Evolutionary conservation across 2,113 vertebrate species (phyloP), one percentile per base, ranked within the genome.

Genomic region (Spheniscus mendiculus): DNA sequence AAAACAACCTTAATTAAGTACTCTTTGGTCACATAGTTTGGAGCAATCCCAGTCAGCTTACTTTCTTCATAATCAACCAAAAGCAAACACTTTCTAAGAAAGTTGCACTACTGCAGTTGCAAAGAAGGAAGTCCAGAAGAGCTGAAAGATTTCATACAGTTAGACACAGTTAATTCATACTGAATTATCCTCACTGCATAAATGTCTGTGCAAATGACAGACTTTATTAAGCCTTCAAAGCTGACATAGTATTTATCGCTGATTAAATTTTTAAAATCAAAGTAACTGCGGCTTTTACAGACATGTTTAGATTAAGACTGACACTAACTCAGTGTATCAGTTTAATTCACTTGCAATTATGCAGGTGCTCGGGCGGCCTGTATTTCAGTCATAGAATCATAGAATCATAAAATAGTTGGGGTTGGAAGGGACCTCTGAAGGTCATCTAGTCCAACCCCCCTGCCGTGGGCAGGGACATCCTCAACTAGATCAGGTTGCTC

Each of bases 251-350:
- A 93, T 96, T 97, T 97, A 97, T 83, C 97, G 59, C 50, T 96
- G 93, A 94, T 97, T 96, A 96, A 85, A 93, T 93, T 93, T 95
- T 93, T 44, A 25, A 95, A 97, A 96, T 95, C 84, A 94, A 96
- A 97, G 76, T 88, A 94, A 93, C 91, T 96, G 86, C 81, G 74
- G 71, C 84, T 88, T 97, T 90, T 83, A 92, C 63, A 96, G 92
- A 74, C 93, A 71, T 94, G 88, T 95, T 95, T 95, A 95, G 88
- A 96, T 93, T 93, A 86, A 92, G 71, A 58, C 83, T 96, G 97
- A 97, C 95, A 93, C 85, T 95, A 95, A 95, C 85, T 89, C 72
- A 18, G 58, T 36, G 12, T 45, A 89, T 92, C 74, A 67, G 76
- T 83, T 95, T 89, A 94, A 95, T 91, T 89, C 76, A 73, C 50